phyloP scores from a whole-genome alignment of 2,888 invertebrate genomes.

The Drosophila flavopinicola region DNA sequence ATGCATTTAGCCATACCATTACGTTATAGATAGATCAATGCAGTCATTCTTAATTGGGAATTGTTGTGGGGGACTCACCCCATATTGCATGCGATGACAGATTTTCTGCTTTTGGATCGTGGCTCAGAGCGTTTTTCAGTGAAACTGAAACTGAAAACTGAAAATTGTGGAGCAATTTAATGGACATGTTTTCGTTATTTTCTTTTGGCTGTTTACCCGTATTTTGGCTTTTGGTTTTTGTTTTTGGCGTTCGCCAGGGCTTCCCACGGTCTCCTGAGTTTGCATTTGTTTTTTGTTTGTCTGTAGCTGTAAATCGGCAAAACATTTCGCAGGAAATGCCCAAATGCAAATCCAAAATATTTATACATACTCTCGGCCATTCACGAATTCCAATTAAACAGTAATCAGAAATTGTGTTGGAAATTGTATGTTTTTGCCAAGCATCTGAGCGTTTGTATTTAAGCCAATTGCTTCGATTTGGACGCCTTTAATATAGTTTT shows the following conservation, averaged over 20 bases:
- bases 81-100: constrained; percentile 25
- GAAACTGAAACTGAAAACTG: too few relatives aligned
- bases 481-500: constrained; percentile 33
- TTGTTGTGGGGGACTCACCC: constrained; percentile 25
- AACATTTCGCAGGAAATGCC: constrained; percentile 68
- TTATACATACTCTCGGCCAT: constrained; percentile 58
- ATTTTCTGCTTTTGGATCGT: constrained; percentile 25
- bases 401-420: constrained; percentile 27
- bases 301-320: constrained; percentile 31
- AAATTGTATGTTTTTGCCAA: constrained; percentile 30
- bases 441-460: constrained; percentile 30
- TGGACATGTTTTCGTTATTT: constrained; percentile 49
- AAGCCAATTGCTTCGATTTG: constrained; percentile 29
- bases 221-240: constrained; percentile 50
- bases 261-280: constrained; percentile 40
- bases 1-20: neutral
- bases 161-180: constrained; percentile 46
- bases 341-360: constrained; percentile 64
- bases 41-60: constrained; percentile 4
- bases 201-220: constrained; percentile 32
- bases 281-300: constrained; percentile 28
- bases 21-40: constrained; percentile 3
- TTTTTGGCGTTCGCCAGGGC: constrained; percentile 44
- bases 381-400: constrained; percentile 36
- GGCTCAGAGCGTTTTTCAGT: constrained; percentile 42